A percentile compares a stretch with the other conserved stretches of the same genome.
Conservation (phyloP, 2,888 invertebrate species). For the Strigamia maritima region DNA sequence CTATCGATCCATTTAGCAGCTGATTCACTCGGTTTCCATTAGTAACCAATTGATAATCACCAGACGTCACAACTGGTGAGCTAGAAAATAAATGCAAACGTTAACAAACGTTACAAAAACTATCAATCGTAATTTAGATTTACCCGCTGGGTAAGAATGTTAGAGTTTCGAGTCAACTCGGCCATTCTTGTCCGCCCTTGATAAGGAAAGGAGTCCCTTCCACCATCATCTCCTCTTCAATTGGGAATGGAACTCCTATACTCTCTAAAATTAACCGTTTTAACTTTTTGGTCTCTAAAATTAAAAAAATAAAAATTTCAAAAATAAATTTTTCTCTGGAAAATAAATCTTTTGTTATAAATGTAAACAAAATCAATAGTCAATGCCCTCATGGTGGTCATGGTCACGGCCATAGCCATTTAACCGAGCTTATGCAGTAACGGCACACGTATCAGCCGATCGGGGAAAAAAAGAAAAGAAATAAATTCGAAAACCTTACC, state of each 20-base stretch:
- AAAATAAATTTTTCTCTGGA: neutral
- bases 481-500: neutral
- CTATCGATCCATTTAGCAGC: slow-evolving; percentile 31
- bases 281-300: slow-evolving; percentile 37
- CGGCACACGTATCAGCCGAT: neutral
- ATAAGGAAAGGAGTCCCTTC: slow-evolving; percentile 54
- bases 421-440: no score
- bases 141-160: slow-evolving; percentile 15
- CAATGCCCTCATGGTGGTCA: neutral
- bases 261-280: slow-evolving; percentile 38
- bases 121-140: neutral
- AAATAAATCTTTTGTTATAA: neutral
- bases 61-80: slow-evolving; percentile 35
- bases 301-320: neutral
- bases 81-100: slow-evolving; percentile 10
- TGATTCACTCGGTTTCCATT: slow-evolving; percentile 5
- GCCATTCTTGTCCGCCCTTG: slow-evolving; percentile 92
- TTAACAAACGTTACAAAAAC: neutral
- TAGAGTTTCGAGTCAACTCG: slow-evolving; percentile 84
- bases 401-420: neutral
- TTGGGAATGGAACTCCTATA: neutral
- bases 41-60: slow-evolving; percentile 30
- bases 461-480: neutral
- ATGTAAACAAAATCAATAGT: neutral
- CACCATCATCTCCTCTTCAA: slow-evolving; percentile 35